Conservation (phyloP, 2,113 vertebrate species). For the Rhabdornis inornatus region DNA sequence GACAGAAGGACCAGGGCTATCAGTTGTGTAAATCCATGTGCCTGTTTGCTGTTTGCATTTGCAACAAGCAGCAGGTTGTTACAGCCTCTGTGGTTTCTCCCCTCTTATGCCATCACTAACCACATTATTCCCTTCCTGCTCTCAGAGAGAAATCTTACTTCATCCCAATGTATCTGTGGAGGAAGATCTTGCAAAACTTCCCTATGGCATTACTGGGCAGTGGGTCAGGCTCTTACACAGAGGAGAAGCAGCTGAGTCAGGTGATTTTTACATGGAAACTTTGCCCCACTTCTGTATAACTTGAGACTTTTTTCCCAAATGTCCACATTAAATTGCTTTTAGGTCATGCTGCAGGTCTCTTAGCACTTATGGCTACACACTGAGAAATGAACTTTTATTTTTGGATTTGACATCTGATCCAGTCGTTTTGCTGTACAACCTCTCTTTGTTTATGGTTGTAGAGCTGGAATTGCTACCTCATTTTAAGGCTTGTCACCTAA, state of each 20-base stretch:
- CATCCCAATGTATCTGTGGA: neutral
- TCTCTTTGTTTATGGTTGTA: neutral
- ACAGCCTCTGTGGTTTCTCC: neutral
- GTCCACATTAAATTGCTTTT: neutral
- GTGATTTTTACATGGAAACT: neutral
- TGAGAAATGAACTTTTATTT: neutral
- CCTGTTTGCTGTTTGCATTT: neutral
- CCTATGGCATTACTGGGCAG: neutral
- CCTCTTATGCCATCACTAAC: neutral
- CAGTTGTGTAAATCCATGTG: fast-evolving
- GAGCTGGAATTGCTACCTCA: neutral
- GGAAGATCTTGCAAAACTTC: neutral
- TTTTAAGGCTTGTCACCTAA: neutral
- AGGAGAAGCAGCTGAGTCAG: neutral
- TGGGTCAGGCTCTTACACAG: neutral
- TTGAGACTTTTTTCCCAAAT: neutral
- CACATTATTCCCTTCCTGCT: neutral
- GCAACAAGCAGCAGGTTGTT: neutral
- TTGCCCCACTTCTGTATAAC: neutral
- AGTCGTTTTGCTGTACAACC: neutral
- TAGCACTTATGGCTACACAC: neutral
- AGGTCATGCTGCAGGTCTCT: neutral
- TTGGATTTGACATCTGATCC: neutral
- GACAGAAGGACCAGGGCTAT: neutral
- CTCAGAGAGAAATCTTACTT: neutral